Conservation (phyloP, 2,113 vertebrate species). For the Amia ocellicauda region DNA sequence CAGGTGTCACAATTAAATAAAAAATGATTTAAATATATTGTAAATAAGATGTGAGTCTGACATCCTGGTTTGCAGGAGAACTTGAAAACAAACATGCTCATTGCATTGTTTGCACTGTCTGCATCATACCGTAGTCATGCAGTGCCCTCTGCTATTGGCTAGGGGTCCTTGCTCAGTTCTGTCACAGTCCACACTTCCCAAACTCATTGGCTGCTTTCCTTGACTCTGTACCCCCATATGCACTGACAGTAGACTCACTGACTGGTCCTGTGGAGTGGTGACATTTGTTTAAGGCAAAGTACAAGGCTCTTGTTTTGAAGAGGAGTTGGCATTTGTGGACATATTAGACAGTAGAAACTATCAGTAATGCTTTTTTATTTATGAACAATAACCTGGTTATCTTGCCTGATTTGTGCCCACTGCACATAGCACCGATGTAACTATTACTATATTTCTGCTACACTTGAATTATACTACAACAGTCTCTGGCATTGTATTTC, state of each 20-base stretch:
- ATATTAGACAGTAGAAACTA: too few species aligned
- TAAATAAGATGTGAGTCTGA: too few species aligned
- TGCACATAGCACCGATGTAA: too few species aligned
- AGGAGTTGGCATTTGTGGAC: neutral
- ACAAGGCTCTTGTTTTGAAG: neutral
- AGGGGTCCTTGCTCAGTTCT: constrained; percentile 27
- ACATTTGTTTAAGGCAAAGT: constrained; percentile 21
- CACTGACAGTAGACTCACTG: constrained; percentile 48
- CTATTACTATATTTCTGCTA: neutral
- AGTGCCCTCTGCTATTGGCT: constrained; percentile 40
- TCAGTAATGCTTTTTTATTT: too few species aligned
- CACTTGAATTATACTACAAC: neutral
- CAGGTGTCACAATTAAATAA: too few species aligned
- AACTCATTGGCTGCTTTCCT: constrained; percentile 19
- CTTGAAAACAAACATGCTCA: neutral
- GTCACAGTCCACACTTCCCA: constrained; percentile 24
- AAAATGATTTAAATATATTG: too few species aligned
- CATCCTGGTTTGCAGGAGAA: too few species aligned
- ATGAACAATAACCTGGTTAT: neutral
- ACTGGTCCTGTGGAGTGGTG: constrained; percentile 46
- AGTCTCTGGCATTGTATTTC: too few species aligned
- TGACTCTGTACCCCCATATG: constrained; percentile 40
- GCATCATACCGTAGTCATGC: constrained; percentile 40
- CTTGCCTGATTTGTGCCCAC: too few species aligned
- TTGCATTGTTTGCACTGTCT: neutral